These are phyloP conservation scores for Nerophis ophidion DNA, from an alignment of 2,113 vertebrate genomes.

Conservation along the genomic window DNA sequence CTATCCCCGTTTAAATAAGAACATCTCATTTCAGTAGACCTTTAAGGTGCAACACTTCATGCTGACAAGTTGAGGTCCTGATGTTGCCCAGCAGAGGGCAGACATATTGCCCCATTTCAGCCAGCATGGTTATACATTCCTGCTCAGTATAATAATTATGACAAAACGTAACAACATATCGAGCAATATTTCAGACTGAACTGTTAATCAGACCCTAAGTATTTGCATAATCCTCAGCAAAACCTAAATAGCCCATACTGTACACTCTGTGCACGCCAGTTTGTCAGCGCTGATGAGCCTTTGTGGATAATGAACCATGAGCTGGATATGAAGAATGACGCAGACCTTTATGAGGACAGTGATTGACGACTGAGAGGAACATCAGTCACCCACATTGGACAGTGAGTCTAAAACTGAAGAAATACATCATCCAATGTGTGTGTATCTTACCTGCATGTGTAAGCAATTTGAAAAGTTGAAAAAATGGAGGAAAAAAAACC, in stretches of 20 bases:
- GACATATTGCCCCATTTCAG: slow-evolving; percentile 39
- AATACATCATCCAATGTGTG: slow-evolving; percentile 1
- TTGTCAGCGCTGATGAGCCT: neutral
- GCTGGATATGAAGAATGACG: neutral
- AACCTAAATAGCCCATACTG: neutral
- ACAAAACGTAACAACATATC: slow-evolving; percentile 16
- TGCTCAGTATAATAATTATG: slow-evolving; percentile 12
- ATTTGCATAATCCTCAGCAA: slow-evolving; percentile 6
- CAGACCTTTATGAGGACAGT: slow-evolving; percentile 8
- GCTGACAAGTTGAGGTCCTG: slow-evolving; percentile 35
- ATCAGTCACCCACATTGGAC: neutral
- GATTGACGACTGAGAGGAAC: neutral
- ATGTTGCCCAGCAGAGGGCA: slow-evolving; percentile 63
- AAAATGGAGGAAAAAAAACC: slow-evolving; percentile 25
- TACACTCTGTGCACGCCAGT: neutral
- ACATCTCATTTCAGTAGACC: too few species aligned
- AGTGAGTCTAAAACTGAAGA: neutral
- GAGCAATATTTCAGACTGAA: slow-evolving; percentile 10
- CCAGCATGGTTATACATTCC: slow-evolving; percentile 21
- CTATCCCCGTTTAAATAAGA: too few species aligned
- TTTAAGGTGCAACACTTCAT: neutral
- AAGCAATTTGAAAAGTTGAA: slow-evolving; percentile 11
- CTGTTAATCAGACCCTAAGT: slow-evolving; percentile 14
- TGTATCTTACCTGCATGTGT: slow-evolving; percentile 1
- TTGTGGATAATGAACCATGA: neutral